Evolutionary conservation across 23 tunicate species (phyloP), one percentile per base, ranked within the genome.

Genomic region (Diplosoma virens): DNA sequence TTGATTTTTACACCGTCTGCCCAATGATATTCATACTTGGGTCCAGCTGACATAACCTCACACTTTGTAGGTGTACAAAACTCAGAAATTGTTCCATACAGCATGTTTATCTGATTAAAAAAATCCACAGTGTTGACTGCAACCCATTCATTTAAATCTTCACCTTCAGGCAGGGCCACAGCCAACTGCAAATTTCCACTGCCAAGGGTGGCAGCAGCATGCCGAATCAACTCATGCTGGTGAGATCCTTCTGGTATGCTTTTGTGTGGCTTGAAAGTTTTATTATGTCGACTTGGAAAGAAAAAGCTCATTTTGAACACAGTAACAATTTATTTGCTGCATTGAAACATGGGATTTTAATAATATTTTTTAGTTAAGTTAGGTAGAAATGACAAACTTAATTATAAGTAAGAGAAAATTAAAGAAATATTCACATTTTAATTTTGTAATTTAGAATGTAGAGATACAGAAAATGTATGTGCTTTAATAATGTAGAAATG

Each of bases 21-120:
- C 97, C 97, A 92, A 66, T 85, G 92, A 67, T 92, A 92, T 52
- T 92, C 97, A 67, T 92, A 92, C 76, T 92, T 92, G 17, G 97
- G 92, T 27, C 97, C 97, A 45, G 97, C 97, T 0, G 97, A 92
- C 97, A 92, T 92, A 5, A 92, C 97, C 48, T 83, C 80, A 73
- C 99, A 94, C 32, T 81, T 80, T 32, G 80, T 36, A 14, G 95
- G 74, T 29, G 91, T 94, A 33, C 99, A 94, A 31, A 46, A 87
- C 55, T 88, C 95, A 3, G 89, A 71, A 25, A 94, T 84, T 21
- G 99, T 84, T 21, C 99, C 99, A 59, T 94, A 94, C 20, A 94
- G 79, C 99, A 94, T 94, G 71, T 87, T 87, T 9, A 84, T 87
- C 61, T 94, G 99, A 48, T 94, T 94, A 83, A 87, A 94, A 67